Conservation (phyloP, 2,797 vertebrate species). For the Tamandua tetradactyla region DNA sequence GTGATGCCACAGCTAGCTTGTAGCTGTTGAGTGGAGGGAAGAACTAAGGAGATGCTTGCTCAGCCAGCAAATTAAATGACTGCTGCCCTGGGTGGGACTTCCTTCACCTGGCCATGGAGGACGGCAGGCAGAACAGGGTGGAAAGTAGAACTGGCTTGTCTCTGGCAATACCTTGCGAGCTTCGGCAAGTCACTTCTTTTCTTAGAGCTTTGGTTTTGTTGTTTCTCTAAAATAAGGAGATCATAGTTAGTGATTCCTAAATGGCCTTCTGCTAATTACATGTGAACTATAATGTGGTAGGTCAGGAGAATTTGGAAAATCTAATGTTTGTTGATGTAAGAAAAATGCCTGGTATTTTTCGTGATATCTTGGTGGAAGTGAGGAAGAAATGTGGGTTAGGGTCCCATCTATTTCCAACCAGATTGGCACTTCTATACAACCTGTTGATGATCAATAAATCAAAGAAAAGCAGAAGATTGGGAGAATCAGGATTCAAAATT, state of each 20-base stretch:
- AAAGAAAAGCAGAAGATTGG: background rate
- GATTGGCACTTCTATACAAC: background rate
- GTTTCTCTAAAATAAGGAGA: conserved; percentile 17
- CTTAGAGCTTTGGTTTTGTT: background rate
- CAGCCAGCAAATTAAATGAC: background rate
- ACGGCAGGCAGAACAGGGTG: background rate
- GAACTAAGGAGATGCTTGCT: background rate
- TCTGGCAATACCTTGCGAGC: background rate
- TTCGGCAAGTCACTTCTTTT: background rate
- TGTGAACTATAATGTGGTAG: background rate
- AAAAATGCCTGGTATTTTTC: background rate
- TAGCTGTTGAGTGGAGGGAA: background rate
- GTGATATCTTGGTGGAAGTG: background rate
- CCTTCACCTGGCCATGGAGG: background rate
- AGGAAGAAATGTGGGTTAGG: background rate
- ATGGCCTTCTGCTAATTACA: background rate
- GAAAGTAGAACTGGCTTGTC: background rate
- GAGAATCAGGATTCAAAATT: background rate
- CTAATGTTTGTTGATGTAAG: conserved; percentile 13
- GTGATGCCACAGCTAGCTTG: background rate
- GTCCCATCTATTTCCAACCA: background rate
- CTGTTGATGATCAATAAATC: background rate
- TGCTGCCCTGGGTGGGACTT: no score
- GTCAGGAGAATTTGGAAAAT: background rate
- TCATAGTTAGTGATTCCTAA: background rate